phyloP scores from a whole-genome alignment of 2,113 vertebrate species.

The Petrocephalus microphthalmus region DNA sequence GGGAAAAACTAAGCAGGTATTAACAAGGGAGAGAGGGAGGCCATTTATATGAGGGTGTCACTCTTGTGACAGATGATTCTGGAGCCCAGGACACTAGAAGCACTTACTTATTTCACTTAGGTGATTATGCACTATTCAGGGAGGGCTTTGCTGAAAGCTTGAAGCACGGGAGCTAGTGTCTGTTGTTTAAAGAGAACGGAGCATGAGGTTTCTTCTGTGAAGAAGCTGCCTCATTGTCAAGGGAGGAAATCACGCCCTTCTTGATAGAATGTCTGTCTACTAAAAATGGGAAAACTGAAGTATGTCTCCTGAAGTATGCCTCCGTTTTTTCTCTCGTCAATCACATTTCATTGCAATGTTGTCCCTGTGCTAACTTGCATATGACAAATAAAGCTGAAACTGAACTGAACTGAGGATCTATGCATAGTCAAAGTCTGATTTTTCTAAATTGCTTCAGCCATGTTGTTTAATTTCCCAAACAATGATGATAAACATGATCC shows the following conservation, averaged over 20 bases:
- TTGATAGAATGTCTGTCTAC: background rate
- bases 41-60: background rate
- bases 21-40: background rate
- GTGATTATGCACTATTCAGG: constrained; percentile 36
- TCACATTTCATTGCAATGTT: too few species aligned
- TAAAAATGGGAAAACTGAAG: background rate
- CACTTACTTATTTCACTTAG: constrained; percentile 40
- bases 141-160: constrained; percentile 42
- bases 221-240: constrained; percentile 8
- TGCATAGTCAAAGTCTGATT: background rate
- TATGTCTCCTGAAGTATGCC: too few species aligned
- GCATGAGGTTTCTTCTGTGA: background rate
- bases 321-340: too few species aligned
- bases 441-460: background rate
- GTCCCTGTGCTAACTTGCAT: too few species aligned
- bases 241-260: constrained; percentile 33
- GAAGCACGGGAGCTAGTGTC: constrained; percentile 13
- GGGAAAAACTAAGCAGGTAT: background rate
- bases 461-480: background rate
- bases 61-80: background rate
- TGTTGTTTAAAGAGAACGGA: constrained; percentile 18
- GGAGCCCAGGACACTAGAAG: background rate
- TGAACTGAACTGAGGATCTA: too few species aligned
- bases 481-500: background rate
- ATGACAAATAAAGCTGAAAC: too few species aligned